Percentiles rank a stretch among this genome's conserved stretches.
Evolutionary conservation across 2,113 vertebrate genomes (phyloP).

Genomic region (Sialia sialis): DNA sequence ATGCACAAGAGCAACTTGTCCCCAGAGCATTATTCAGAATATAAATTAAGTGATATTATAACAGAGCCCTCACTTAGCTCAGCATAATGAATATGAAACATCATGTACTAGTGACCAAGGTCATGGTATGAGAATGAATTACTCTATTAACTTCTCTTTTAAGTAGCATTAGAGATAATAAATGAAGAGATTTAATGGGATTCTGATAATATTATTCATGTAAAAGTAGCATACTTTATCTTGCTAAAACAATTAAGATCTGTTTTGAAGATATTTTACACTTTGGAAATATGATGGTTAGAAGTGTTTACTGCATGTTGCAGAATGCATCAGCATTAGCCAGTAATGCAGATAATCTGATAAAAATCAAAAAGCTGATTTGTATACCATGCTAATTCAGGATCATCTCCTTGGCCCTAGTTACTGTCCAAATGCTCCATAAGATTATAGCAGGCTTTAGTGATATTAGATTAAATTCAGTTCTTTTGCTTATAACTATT

Average conservation of each 20-base stretch:
- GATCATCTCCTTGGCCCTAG: slow-evolving; percentile 79
- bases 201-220: slow-evolving; percentile 78
- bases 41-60: slow-evolving; percentile 98
- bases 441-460: slow-evolving; percentile 78
- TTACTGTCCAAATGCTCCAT: slow-evolving; percentile 66
- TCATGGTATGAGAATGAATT: slow-evolving; percentile 90
- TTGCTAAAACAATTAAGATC: slow-evolving; percentile 74
- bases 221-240: slow-evolving; percentile 70
- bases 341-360: slow-evolving; percentile 85
- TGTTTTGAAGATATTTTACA: slow-evolving; percentile 53
- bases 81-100: slow-evolving; percentile 93
- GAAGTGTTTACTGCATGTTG: slow-evolving; percentile 47
- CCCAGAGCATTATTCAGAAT: slow-evolving; percentile 89
- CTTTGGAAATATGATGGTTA: slow-evolving; percentile 60
- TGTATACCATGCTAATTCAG: slow-evolving; percentile 83
- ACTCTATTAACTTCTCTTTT: slow-evolving; percentile 94
- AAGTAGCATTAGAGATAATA: slow-evolving; percentile 91
- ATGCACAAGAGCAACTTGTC: slow-evolving; percentile 82
- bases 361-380: slow-evolving; percentile 82
- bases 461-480: slow-evolving; percentile 90
- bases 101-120: slow-evolving; percentile 90
- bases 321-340: slow-evolving; percentile 70
- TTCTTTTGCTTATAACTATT: slow-evolving; percentile 81
- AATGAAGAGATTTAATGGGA: slow-evolving; percentile 79
- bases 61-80: slow-evolving; percentile 84